Evolutionary conservation across 1,140 invertebrate species (phyloP).

Genomic region (Bradysia coprophila): DNA sequence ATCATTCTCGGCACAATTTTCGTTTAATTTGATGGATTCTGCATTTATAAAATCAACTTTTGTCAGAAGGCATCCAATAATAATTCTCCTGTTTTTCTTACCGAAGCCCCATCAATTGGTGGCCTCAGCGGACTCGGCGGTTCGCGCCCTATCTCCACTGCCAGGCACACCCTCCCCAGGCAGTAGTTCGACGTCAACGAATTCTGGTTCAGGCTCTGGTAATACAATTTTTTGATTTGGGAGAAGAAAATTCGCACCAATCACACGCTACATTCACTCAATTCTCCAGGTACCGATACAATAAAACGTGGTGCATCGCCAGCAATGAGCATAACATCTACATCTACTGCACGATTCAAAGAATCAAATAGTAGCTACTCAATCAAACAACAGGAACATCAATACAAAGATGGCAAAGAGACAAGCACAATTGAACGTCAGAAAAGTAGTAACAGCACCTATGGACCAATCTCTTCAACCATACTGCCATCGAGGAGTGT

Average conservation of each 20-base stretch:
- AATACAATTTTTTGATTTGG: constrained; percentile 6
- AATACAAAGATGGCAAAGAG: not conserved
- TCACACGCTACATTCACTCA: not conserved
- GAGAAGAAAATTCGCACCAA: not conserved
- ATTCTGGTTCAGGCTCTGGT: constrained; percentile 20
- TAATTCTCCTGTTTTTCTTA: not conserved
- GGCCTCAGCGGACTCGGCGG: constrained; percentile 25
- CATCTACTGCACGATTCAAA: constrained; percentile 18
- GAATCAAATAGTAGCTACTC: constrained; percentile 21
- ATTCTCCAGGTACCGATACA: constrained; percentile 19
- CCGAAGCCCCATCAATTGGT: constrained; percentile 23
- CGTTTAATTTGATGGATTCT: too few species aligned
- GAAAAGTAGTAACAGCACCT: not conserved
- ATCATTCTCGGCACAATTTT: too few species aligned
- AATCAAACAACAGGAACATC: constrained; percentile 6
- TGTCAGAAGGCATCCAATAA: not conserved
- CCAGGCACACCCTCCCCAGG: constrained; percentile 25
- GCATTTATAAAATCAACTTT: not conserved
- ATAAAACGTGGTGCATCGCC: constrained; percentile 23
- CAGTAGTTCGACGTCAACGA: constrained; percentile 25
- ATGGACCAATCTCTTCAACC: constrained; percentile 2
- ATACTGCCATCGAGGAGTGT: not conserved
- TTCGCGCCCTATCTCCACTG: constrained; percentile 25
- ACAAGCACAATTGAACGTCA: not conserved
- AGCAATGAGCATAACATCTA: constrained; percentile 8